Evolutionary conservation across 2,113 vertebrate species (phyloP), one percentile per base, ranked within the genome.

Genomic region (Catharus bicknelli): DNA sequence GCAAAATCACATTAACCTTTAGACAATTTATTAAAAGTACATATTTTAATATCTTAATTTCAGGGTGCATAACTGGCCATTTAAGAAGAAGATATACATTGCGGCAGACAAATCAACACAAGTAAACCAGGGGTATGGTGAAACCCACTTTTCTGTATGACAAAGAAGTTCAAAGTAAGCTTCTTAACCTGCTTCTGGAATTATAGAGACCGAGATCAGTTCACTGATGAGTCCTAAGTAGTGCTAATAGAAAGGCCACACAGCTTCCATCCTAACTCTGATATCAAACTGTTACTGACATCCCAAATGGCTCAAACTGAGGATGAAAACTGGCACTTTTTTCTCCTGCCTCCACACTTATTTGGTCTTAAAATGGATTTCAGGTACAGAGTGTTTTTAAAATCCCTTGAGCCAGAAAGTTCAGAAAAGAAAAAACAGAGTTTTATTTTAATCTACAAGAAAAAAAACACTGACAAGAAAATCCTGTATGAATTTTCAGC

Each of bases 291-390:
- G 17, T 40, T 95, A 73, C 9, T 93, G 83, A 70, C 40, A 91
- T 42, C 51, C 23, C 17, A 91, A 94, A 88, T 57, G 21, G 2
- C 29, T 68, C 9, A 48, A 48, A 48, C 12, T 48, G 47, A 67
- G 55, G 42, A 90, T 62, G 55, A 91, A 94, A 87, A 83, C 13
- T n/a, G 80, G 13, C 18, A 81, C 10, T 83, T 86, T 83, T 85
- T 94, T 92, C 38, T 95, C 10, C 62, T 86, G 29, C 47, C 72
- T 93, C 84, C 69, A 76, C 34, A 77, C 18, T 83, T 91, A 18
- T 61, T 97, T 92, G 90, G 53, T 86, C 59, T 95, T 77, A 91
- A 95, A 93, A 91, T 74, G 32, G 19, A 78, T 92, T 94, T 90
- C 51, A 92, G 66, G 19, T 58, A 73, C 21, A 72, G 7, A 80